Evolutionary conservation across 2,888 invertebrate species (phyloP), one percentile per base, ranked within the genome.

Genomic region (Drosophila rellima): DNA sequence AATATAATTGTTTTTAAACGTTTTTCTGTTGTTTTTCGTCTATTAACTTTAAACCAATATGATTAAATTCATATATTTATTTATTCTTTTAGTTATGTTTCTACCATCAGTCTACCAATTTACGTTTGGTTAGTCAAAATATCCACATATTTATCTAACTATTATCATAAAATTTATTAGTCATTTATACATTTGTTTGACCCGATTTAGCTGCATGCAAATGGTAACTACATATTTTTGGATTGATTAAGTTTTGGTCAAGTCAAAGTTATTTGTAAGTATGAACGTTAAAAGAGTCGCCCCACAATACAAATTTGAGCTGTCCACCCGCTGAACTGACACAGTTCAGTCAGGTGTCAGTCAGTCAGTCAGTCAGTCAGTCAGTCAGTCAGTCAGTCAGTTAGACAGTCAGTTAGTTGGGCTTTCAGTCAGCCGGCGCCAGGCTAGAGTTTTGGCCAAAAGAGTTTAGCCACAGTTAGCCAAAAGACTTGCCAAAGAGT

Each of bases 331-430:
- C 47, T 50, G 23, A 56, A 50, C 61, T 75, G 68, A 55, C 68
- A 78, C 52, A 73, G 70, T 78, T 85, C 69, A 73, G 75, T 74
- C 83, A 87, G 70, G 70, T 83, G 84, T 82, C 83, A 76, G 66
- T 76, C 74, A 62, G 64, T 10, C 55, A 17, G 57, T 10, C 52
- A 42, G 60, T 13, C 47, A 60, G 61, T 44, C 23, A 15, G 37
- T 42, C 57, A 52, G 33, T 5, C 18, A 23, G 39, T 13, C 42
- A 61, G 33, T n/a, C n/a, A n/a, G n/a, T n/a, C n/a, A n/a, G n/a
- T n/a, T n/a, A n/a, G n/a, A n/a, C 15, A 20, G 51, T 37, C 42
- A 39, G 73, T 57, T 44, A 33, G 67, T 67, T 68, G 63, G 59
- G 20, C 35, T 62, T 15, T 67, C 56, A 50, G 69, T 61, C 66